Evolutionary conservation across 2,797 vertebrate species (phyloP), one percentile per base, ranked within the genome.

Genomic region (Staurois parvus): DNA sequence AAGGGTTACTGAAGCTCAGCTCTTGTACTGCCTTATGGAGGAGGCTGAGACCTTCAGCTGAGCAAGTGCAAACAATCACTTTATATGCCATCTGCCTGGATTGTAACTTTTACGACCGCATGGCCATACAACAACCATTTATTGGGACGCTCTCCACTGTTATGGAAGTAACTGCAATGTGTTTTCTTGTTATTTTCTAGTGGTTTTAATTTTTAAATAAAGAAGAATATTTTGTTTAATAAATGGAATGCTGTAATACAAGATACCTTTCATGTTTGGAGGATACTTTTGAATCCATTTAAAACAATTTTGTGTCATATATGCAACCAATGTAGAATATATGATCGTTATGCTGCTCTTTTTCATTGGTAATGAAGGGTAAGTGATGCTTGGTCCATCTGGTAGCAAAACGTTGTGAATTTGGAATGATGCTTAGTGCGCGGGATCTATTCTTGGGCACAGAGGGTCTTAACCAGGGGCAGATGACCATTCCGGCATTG

Each of bases 171-270:
- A 26, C 32, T 56, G n/a, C 29, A 5, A 19, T 29, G n/a, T 24
- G 17, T 45, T 79, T 32, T 70, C 17, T 19, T 7, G 64, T 45
- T 19, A 15, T 19, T 26, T 68, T 79, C 40, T 68, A 32, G 28
- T 79, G 21, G 29, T 68, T 69, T 69, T 6, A 12, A 29, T 69
- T 70, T 70, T 70, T 80, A 69, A 69, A 77, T 66, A 79, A 80
- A 70, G 21, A 80, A 70, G n/a, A 52, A 52, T 69, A 69, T 69
- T 69, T 80, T 80, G 42, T 52, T 52, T 52, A 52, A 17, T 52
- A 19, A 52, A 52, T 45, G 48, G 29, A 69, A 69, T 32, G 15
- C 11, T 69, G 10, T 67, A 30, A 69, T 48, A 66, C 40, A 79
- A 67, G 28, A 12, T 4, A 30, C 1, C 30, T 26, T 68, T 11